A percentile compares a stretch with the other conserved stretches of the same genome.
phyloP scores from a whole-genome alignment of 2,888 invertebrate genomes.

The Xestia ashworthii region DNA sequence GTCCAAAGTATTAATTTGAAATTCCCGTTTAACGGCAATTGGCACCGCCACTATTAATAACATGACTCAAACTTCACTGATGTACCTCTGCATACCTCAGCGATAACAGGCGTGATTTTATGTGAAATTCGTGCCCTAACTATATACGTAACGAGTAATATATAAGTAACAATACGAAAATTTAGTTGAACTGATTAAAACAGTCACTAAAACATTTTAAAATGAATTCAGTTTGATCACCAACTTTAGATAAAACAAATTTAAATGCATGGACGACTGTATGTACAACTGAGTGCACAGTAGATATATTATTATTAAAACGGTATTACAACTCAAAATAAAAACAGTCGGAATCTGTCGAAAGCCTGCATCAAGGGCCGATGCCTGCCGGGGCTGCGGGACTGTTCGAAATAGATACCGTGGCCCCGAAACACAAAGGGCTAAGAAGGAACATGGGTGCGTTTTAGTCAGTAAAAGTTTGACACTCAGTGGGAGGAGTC shows the following conservation, averaged over 20 bases:
- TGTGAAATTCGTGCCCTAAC: not conserved
- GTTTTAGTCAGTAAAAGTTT: too few relatives aligned
- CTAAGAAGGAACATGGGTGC: too few relatives aligned
- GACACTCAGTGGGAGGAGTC: too few relatives aligned
- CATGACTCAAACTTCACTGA: not conserved
- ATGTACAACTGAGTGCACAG: not conserved
- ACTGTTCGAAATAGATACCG: too few relatives aligned
- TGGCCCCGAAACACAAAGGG: too few relatives aligned
- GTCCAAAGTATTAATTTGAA: not conserved
- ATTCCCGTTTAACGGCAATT: not conserved
- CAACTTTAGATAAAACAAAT: slow-evolving; percentile 50
- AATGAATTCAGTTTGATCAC: slow-evolving; percentile 39
- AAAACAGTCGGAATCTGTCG: not conserved
- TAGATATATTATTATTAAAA: not conserved
- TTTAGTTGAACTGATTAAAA: slow-evolving; percentile 23
- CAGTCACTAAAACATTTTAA: slow-evolving; percentile 24
- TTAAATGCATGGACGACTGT: slow-evolving; percentile 41
- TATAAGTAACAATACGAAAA: slow-evolving; percentile 16
- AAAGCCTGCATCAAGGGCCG: too few relatives aligned
- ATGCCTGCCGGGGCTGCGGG: too few relatives aligned
- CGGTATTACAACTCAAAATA: not conserved
- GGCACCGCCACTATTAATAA: not conserved
- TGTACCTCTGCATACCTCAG: not conserved
- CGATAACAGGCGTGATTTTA: not conserved
- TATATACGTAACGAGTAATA: not conserved